These are phyloP conservation scores for Syritta pipiens DNA, from an alignment of 2,888 invertebrate species.

Conservation along the genomic window DNA sequence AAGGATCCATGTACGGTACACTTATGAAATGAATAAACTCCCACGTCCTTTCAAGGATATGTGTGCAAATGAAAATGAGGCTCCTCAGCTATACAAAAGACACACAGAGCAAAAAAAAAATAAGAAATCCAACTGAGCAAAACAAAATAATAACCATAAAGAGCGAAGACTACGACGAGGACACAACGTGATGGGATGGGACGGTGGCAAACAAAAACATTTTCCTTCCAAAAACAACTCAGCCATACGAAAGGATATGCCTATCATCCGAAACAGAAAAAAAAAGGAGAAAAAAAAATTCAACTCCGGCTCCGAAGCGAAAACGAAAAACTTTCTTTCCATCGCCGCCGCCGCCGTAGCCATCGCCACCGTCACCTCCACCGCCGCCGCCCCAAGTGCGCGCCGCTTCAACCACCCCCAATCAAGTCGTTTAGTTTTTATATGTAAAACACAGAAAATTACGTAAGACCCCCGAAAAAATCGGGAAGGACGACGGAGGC, in stretches of 20 bases:
- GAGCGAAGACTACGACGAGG: constrained; percentile 30
- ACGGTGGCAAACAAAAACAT: constrained; percentile 53
- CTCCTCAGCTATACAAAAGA: constrained; percentile 11
- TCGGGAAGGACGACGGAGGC: constrained; percentile 18
- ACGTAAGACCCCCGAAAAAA: constrained; percentile 62
- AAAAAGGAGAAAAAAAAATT: constrained; percentile 20
- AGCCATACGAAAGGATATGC: constrained; percentile 56
- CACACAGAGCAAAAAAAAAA: not conserved
- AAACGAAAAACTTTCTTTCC: constrained; percentile 33
- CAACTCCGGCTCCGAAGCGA: constrained; percentile 28
- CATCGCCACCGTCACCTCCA: not conserved
- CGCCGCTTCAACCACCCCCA: not conserved
- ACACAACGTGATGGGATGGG: constrained; percentile 27
- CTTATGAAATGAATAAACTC: constrained; percentile 33
- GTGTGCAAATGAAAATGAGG: constrained; percentile 38
- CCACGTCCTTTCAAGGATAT: constrained; percentile 24
- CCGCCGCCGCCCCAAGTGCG: not conserved
- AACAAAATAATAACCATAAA: constrained; percentile 68
- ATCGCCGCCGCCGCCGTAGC: not conserved
- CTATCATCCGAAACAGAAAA: constrained; percentile 49
- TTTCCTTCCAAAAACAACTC: constrained; percentile 38
- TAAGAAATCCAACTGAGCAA: constrained; percentile 60
- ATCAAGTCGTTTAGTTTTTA: constrained; percentile 60
- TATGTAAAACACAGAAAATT: constrained; percentile 68
- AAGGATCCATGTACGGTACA: constrained; percentile 1